phyloP scores from a whole-genome alignment of 2,888 invertebrate genomes.

The Scrobipalpa costella region DNA sequence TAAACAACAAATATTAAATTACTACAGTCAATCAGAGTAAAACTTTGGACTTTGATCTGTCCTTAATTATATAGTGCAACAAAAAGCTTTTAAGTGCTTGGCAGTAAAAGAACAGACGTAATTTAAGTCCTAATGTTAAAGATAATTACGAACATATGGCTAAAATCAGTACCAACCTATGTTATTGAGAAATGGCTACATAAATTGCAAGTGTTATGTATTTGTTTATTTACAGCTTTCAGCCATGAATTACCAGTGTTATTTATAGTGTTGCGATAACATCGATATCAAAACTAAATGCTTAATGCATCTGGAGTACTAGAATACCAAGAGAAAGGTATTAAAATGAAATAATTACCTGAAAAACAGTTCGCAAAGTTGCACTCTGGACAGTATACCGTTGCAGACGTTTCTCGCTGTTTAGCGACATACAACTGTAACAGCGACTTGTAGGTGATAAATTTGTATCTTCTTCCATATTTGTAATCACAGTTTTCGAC shows the following conservation, averaged over 20 bases:
- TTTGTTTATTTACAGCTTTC: too few species aligned
- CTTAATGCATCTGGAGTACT: too few species aligned
- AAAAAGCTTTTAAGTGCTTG: background rate
- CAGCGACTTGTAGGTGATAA: background rate
- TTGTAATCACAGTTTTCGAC: background rate
- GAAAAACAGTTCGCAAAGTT: conserved; percentile 7
- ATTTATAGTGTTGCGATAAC: too few species aligned
- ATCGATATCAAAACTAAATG: too few species aligned
- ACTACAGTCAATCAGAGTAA: background rate
- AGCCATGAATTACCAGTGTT: too few species aligned
- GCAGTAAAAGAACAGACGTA: background rate
- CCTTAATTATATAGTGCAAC: background rate
- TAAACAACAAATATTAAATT: too few species aligned
- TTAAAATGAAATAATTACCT: background rate
- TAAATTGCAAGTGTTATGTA: too few species aligned
- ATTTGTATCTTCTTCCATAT: conserved; percentile 5
- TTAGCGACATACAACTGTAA: background rate
- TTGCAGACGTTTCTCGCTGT: background rate
- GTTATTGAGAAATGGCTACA: too few species aligned
- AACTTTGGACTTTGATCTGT: conserved; percentile 10
- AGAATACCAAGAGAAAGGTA: background rate
- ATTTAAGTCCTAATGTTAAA: background rate
- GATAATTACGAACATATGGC: too few species aligned
- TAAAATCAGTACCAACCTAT: too few species aligned
- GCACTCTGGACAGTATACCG: background rate